These are phyloP conservation scores for Drosophila nr. medialis DNA, from an alignment of 2,888 invertebrate species.

Conservation along the genomic window DNA sequence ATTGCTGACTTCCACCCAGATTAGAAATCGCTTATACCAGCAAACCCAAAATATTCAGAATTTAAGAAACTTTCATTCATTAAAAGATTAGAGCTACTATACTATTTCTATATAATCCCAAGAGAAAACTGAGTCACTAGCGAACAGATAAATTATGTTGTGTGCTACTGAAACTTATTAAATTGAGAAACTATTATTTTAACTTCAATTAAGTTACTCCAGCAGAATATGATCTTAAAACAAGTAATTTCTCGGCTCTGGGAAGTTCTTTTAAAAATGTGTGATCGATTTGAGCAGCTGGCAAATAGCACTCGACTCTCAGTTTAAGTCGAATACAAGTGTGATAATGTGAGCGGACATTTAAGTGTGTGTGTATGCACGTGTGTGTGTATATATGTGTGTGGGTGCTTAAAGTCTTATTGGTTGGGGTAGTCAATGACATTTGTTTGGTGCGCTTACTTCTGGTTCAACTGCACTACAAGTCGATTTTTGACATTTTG, in stretches of 20 bases:
- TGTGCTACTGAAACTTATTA: neutral
- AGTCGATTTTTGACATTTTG: conserved; percentile 74
- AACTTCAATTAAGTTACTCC: no score
- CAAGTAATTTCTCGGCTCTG: neutral
- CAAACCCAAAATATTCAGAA: neutral
- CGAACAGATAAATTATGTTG: no score
- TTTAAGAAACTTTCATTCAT: neutral
- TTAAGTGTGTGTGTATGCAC: conserved; percentile 20
- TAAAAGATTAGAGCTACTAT: neutral
- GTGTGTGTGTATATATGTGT: conserved; percentile 15
- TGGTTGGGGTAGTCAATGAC: conserved; percentile 60
- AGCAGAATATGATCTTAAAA: neutral
- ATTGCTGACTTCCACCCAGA: neutral
- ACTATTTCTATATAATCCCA: neutral
- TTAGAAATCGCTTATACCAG: neutral
- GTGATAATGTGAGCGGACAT: conserved; percentile 54
- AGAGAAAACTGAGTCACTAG: neutral
- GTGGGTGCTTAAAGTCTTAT: conserved; percentile 27
- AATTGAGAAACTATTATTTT: neutral
- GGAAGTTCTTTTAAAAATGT: conserved; percentile 34
- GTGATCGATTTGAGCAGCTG: conserved; percentile 45
- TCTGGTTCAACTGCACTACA: conserved; percentile 67
- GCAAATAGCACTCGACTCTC: conserved; percentile 36
- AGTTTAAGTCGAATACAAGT: conserved; percentile 33
- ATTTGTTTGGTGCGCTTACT: conserved; percentile 67